These are phyloP conservation scores for Muscicapa striata DNA, from an alignment of 2,797 vertebrate genomes.

Conservation along the genomic window DNA sequence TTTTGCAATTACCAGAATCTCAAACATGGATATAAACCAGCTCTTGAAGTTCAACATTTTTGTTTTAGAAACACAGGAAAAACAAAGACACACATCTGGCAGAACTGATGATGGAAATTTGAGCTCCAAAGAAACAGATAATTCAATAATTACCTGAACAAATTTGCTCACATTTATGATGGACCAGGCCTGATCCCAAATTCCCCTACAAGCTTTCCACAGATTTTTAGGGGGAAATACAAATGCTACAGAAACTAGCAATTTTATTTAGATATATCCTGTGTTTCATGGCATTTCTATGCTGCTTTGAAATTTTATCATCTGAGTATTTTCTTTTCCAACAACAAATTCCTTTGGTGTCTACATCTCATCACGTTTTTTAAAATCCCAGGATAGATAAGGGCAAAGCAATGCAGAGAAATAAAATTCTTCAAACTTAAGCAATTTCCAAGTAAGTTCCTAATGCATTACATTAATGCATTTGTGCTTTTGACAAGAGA, in stretches of 20 bases:
- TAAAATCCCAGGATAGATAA: neutral
- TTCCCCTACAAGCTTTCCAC: neutral
- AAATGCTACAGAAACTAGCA: neutral
- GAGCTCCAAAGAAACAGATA: neutral
- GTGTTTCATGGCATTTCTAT: neutral
- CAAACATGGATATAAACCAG: neutral
- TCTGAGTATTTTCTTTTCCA: neutral
- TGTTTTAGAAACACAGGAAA: neutral
- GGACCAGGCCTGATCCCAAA: neutral
- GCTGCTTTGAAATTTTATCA: neutral
- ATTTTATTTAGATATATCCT: neutral
- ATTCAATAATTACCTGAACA: neutral
- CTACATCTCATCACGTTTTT: neutral
- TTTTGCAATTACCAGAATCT: neutral
- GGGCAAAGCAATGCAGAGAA: neutral
- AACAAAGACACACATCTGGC: neutral
- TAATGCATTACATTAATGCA: neutral
- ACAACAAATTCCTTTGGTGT: neutral
- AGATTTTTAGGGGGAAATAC: neutral
- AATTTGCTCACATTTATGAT: neutral
- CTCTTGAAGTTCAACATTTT: neutral
- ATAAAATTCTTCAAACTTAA: neutral
- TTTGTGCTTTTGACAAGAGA: slow-evolving; percentile 32
- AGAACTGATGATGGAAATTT: neutral
- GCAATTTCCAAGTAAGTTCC: neutral